These are phyloP conservation scores for Anastrepha ludens DNA, from an alignment of 1,140 invertebrate species.

Conservation along the genomic window DNA sequence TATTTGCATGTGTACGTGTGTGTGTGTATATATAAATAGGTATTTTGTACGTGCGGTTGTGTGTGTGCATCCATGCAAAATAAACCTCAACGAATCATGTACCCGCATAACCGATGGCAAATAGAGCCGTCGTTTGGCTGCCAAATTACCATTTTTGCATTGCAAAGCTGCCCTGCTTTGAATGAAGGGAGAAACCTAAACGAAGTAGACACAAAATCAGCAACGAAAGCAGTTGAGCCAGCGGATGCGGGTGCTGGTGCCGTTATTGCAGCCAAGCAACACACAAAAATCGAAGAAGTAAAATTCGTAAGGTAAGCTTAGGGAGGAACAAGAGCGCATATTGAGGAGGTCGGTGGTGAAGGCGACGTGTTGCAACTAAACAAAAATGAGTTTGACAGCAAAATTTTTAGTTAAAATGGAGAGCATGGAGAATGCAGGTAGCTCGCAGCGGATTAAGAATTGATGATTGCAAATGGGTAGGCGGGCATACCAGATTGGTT, in stretches of 20 bases:
- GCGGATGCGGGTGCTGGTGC: neutral
- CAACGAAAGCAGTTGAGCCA: neutral
- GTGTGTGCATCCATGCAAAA: neutral
- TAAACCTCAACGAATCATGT: conserved; percentile 41
- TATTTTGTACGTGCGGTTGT: neutral
- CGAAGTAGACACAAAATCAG: neutral
- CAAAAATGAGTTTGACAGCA: conserved; percentile 30
- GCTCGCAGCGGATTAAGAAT: neutral
- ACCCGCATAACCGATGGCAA: conserved; percentile 47
- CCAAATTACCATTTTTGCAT: conserved; percentile 49
- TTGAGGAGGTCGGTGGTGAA: neutral
- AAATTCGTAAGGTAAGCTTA: neutral
- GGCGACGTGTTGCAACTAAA: conserved; percentile 4
- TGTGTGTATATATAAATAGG: neutral
- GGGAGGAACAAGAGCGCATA: neutral
- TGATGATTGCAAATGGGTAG: neutral
- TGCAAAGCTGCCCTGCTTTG: neutral
- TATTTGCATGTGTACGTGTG: neutral
- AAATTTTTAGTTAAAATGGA: neutral
- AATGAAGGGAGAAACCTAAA: neutral
- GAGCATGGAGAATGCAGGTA: neutral
- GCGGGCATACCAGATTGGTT: neutral
- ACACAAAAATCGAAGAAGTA: neutral
- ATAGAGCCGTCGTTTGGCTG: conserved; percentile 38
- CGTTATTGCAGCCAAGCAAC: neutral